phyloP scores from a whole-genome alignment of 2,113 vertebrate genomes.

The Platichthys stellatus region DNA sequence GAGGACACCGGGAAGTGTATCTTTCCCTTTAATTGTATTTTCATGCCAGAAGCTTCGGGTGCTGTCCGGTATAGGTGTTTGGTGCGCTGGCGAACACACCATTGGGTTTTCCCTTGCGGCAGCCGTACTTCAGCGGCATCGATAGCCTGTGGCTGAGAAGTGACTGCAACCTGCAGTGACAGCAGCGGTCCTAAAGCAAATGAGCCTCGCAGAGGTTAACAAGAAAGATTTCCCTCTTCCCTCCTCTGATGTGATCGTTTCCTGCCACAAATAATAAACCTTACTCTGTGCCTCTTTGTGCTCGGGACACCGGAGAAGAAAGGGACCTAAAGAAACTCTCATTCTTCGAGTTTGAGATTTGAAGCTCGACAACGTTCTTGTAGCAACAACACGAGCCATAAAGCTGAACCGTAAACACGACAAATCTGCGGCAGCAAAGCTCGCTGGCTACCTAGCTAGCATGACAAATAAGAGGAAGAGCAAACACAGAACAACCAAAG shows the following conservation, averaged over 20 bases:
- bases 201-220: constrained; percentile 18
- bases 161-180: constrained; percentile 45
- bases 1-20: constrained; percentile 26
- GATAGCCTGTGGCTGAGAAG: constrained; percentile 31
- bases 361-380: constrained; percentile 12
- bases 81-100: constrained; percentile 35
- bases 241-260: constrained; percentile 11
- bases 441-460: constrained; percentile 2
- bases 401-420: constrained; percentile 34
- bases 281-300: constrained; percentile 24
- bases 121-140: not conserved
- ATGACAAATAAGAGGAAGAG: constrained; percentile 17
- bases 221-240: constrained; percentile 1
- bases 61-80: constrained; percentile 27
- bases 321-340: constrained; percentile 1
- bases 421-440: constrained; percentile 3
- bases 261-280: constrained; percentile 31
- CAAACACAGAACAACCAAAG: constrained; percentile 1
- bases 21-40: constrained; percentile 53
- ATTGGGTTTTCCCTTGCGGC: constrained; percentile 27
- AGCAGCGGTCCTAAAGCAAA: constrained; percentile 29
- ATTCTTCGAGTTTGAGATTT: constrained; percentile 28
- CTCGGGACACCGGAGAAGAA: constrained; percentile 1
- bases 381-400: constrained; percentile 29
- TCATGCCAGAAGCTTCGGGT: constrained; percentile 45